Conservation (phyloP, 2,888 invertebrate species). For the Hoplodrina blanda region DNA sequence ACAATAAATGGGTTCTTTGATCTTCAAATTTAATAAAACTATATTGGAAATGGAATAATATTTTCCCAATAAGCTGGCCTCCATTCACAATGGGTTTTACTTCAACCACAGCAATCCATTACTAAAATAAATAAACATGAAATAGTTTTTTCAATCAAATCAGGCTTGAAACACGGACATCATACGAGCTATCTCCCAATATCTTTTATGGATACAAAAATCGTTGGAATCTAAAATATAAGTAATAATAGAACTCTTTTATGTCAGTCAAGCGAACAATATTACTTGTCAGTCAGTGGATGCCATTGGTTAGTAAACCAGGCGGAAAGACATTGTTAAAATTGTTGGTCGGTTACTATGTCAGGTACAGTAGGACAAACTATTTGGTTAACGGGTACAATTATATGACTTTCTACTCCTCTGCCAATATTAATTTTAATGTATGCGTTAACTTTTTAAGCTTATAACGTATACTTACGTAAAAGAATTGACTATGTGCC, state of each 20-base stretch:
- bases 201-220: conserved; percentile 31
- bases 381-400: not conserved
- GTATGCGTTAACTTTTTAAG: too few species aligned
- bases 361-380: conserved; percentile 17
- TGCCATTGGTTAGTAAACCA: conserved; percentile 65
- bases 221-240: conserved; percentile 30
- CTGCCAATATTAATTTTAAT: too few species aligned
- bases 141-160: conserved; percentile 47
- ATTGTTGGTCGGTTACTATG: conserved; percentile 61
- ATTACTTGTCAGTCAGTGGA: conserved; percentile 68
- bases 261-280: conserved; percentile 64
- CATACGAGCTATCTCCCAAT: conserved; percentile 13
- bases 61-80: conserved; percentile 38
- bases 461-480: too few species aligned
- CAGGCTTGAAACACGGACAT: conserved; percentile 27
- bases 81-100: conserved; percentile 3
- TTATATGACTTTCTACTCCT: not conserved
- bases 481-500: too few species aligned
- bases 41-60: conserved; percentile 23
- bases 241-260: conserved; percentile 51
- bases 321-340: conserved; percentile 70
- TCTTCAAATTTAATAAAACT: conserved; percentile 37
- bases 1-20: conserved; percentile 37
- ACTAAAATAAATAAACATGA: conserved; percentile 29
- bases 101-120: conserved; percentile 26